Percentiles rank a stretch among this genome's conserved stretches.
phyloP scores from a whole-genome alignment of 2,888 invertebrate genomes.

The Cataglyphis cursor region DNA sequence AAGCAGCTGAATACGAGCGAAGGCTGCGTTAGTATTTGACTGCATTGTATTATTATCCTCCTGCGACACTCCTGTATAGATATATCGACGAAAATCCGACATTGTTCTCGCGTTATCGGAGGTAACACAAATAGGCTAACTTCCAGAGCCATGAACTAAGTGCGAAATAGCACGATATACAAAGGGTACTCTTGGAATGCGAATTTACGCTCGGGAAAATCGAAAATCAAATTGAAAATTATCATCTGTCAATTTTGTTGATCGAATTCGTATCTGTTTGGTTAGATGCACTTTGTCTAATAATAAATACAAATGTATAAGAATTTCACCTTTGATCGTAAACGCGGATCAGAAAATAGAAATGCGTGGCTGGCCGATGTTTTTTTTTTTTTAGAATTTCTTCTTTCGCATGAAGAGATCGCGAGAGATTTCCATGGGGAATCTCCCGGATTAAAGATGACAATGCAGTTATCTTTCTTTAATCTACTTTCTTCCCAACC shows the following conservation, averaged over 20 bases:
- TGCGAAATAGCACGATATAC: constrained; percentile 42
- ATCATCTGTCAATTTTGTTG: neutral
- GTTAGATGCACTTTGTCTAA: neutral
- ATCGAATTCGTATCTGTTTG: neutral
- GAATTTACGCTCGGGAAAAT: neutral
- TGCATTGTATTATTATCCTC: constrained; percentile 44
- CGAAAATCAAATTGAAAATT: neutral
- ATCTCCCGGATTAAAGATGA: constrained; percentile 77
- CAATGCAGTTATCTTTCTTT: constrained; percentile 79
- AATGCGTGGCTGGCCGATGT: neutral
- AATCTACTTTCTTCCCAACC: constrained; percentile 64
- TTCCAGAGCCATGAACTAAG: constrained; percentile 61
- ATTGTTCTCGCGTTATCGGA: constrained; percentile 56
- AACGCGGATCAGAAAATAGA: neutral
- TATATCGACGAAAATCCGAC: constrained; percentile 65
- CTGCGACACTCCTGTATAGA: constrained; percentile 45
- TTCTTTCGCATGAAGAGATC: constrained; percentile 51
- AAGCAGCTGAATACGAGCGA: constrained; percentile 14
- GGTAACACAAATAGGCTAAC: constrained; percentile 61
- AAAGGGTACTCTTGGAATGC: constrained; percentile 50
- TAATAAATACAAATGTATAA: neutral
- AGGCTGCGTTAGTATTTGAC: constrained; percentile 6
- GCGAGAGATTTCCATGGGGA: constrained; percentile 74
- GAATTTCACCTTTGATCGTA: neutral
- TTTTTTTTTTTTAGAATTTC: constrained; percentile 63